phyloP scores from a whole-genome alignment of 2,888 invertebrate genomes.

The Uropetala carovei region DNA sequence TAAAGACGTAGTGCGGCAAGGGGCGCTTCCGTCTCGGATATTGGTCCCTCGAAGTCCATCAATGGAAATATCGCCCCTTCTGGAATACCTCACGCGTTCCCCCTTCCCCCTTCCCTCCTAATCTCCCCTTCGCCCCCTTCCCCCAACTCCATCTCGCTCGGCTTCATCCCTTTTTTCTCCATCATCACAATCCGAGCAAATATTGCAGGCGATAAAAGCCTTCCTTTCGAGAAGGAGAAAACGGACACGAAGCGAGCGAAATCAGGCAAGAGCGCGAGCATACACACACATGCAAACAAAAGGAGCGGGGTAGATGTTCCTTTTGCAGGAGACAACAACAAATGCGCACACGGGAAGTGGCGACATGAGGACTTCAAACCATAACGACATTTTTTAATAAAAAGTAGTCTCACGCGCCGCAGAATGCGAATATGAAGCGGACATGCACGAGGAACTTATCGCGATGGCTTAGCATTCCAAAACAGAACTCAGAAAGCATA shows the following conservation, averaged over 20 bases:
- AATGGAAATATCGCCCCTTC: not conserved
- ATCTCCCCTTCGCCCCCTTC: not conserved
- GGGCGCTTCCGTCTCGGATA: not conserved
- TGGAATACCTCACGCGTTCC: not conserved
- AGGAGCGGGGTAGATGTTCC: not conserved
- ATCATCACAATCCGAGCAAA: constrained; percentile 38
- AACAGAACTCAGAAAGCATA: too few relatives aligned
- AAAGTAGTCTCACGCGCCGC: too few relatives aligned
- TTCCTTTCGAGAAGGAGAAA: not conserved
- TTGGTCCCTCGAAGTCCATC: constrained; percentile 29
- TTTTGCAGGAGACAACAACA: constrained; percentile 11
- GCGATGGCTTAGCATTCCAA: too few relatives aligned
- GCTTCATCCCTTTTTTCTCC: not conserved
- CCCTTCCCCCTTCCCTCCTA: not conserved
- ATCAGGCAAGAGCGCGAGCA: not conserved
- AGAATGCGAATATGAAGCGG: too few relatives aligned
- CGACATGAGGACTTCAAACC: too few relatives aligned
- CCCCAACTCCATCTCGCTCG: not conserved
- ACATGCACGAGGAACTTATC: too few relatives aligned
- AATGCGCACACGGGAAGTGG: not conserved
- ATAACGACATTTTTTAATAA: too few relatives aligned
- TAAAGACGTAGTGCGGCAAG: not conserved
- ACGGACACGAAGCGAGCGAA: not conserved
- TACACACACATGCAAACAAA: constrained; percentile 7
- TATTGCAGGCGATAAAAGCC: not conserved